Conservation (phyloP, 2,113 vertebrate species). For the Cnemophilus loriae region DNA sequence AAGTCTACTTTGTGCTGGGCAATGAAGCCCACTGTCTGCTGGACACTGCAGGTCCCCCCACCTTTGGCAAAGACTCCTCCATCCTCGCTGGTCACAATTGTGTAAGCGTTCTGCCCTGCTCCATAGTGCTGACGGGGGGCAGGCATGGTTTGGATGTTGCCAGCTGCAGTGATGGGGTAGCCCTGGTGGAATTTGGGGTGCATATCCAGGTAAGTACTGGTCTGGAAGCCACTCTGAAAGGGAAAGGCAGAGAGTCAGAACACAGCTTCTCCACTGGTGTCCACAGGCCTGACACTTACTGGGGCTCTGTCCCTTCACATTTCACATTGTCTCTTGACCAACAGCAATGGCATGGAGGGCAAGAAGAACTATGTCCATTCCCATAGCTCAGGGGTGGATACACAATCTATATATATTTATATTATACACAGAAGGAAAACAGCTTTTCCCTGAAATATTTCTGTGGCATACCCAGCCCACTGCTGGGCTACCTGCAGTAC, state of each 20-base stretch:
- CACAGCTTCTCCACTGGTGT: neutral
- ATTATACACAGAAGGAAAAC: neutral
- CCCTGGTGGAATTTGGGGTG: constrained; percentile 45
- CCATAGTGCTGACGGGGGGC: neutral
- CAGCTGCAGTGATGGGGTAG: neutral
- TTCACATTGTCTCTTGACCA: neutral
- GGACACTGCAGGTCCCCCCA: constrained; percentile 8
- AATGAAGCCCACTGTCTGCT: constrained; percentile 53
- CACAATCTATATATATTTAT: neutral
- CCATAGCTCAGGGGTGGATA: neutral
- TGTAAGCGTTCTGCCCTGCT: constrained; percentile 18
- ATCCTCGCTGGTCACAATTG: neutral
- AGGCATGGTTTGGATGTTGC: neutral
- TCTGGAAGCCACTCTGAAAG: constrained; percentile 47
- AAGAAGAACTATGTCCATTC: neutral
- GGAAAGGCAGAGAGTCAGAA: neutral
- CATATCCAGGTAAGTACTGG: neutral
- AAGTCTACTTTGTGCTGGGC: constrained; percentile 63
- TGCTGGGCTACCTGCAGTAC: neutral
- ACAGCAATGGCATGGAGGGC: neutral
- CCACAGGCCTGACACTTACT: accelerated
- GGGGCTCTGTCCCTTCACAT: neutral
- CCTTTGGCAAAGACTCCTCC: constrained; percentile 47
- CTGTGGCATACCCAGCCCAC: neutral
- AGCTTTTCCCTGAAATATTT: neutral